Percentiles rank a stretch among this genome's conserved stretches.
Evolutionary conservation across 2,888 invertebrate species (phyloP).

Genomic region (Dascillus cervinus): DNA sequence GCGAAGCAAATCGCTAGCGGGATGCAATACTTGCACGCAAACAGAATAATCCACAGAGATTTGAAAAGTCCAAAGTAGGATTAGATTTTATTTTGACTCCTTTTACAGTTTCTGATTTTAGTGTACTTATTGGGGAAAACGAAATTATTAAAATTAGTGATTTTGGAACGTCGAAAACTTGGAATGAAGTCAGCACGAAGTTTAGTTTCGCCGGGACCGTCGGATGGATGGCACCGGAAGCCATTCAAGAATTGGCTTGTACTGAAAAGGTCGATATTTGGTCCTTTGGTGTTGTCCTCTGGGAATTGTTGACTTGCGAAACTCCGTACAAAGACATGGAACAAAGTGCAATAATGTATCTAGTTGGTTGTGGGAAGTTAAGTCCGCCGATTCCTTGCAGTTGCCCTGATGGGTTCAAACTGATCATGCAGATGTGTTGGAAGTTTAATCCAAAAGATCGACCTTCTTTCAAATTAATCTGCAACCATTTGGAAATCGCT

Average conservation of each 20-base stretch:
- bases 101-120: conserved; percentile 31
- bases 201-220: conserved; percentile 99
- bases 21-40: conserved; percentile 92
- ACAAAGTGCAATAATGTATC: conserved; percentile 95
- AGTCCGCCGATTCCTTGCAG: conserved; percentile 85
- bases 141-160: conserved; percentile 87
- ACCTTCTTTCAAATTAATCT: conserved; percentile 84
- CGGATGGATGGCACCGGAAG: conserved; percentile 99
- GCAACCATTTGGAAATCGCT: conserved; percentile 86
- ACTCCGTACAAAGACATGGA: conserved; percentile 91
- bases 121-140: conserved; percentile 71
- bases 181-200: conserved; percentile 89
- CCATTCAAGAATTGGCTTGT: conserved; percentile 92
- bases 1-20: conserved; percentile 92
- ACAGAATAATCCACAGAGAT: conserved; percentile 97
- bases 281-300: conserved; percentile 96
- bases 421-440: conserved; percentile 90
- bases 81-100: neutral
- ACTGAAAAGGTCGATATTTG: conserved; percentile 98
- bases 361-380: conserved; percentile 90
- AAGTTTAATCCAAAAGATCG: conserved; percentile 81
- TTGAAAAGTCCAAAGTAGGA: conserved; percentile 98
- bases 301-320: conserved; percentile 95
- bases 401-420: conserved; percentile 80
- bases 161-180: conserved; percentile 92